phyloP scores from a whole-genome alignment of 2,797 vertebrate genomes.

The Pyrrhura leucotis region DNA sequence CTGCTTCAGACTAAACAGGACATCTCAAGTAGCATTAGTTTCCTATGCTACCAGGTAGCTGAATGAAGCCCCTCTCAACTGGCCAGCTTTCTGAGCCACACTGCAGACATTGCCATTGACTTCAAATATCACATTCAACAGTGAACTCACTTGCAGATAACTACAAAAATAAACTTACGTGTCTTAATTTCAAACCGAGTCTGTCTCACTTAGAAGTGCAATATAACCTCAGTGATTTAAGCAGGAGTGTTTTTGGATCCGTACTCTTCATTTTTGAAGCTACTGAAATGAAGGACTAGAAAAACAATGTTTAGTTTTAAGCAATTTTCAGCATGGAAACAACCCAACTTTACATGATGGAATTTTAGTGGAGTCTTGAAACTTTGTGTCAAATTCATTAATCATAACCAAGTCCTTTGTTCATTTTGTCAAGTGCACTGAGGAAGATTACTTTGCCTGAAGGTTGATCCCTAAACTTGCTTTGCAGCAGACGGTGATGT shows the following conservation, averaged over 20 bases:
- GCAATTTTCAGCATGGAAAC: background rate
- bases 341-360: background rate
- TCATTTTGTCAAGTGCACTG: slow-evolving; percentile 37
- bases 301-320: background rate
- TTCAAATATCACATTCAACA: background rate
- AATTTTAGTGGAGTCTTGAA: background rate
- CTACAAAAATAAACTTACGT: background rate
- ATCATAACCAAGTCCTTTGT: slow-evolving; percentile 18
- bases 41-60: background rate
- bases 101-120: background rate
- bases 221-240: background rate
- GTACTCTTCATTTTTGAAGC: background rate
- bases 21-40: background rate
- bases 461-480: background rate
- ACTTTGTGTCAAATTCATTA: slow-evolving; percentile 30
- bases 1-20: background rate
- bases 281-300: background rate
- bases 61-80: background rate
- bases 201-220: background rate
- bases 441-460: slow-evolving; percentile 4
- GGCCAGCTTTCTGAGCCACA: background rate
- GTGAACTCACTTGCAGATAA: background rate
- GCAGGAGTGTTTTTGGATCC: background rate
- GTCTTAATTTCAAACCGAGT: background rate
- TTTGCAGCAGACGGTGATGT: background rate